Base-by-base conservation (phyloP, 2,888 invertebrate genomes). In the Limenitis camilla region DNA sequence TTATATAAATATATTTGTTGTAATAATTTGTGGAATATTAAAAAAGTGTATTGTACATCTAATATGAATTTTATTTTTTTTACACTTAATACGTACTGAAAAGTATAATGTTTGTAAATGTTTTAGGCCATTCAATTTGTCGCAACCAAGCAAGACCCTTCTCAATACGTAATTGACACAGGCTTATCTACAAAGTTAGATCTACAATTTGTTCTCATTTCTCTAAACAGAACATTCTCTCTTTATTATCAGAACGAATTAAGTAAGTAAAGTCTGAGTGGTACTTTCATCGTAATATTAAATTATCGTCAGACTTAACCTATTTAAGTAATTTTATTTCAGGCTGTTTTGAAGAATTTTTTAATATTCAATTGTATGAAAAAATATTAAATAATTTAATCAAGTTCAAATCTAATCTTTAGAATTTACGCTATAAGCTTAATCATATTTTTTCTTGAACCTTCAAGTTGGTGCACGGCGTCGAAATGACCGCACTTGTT, bases 151-250 rank as follows among this genome's bases (percentile, higher is more conserved):
- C 66, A 63, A 55, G 69, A 83, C 85, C 83, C 83, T 84, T 72
- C 79, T 82, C 83, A 84, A 78, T 81, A 68, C 74, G 76, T 84
- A 84, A 84, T 83, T 84, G 83, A 84, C 83, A 81, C 74, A 72
- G 74, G 83, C 78, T 83, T 82, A 84, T 80, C 81, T 78, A 72
- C 67, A 65, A 77, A 81, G 69, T 81, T 76, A 74, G 76, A 76
- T 67, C 73, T 76, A 73, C 81, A 78, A 79, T 83, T 81, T 79
- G 78, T 82, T 78, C 78, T 72, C 62, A 61, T 69, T 65, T 61
- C 61, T 59, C 59, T 59, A 62, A 62, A 64, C 61, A 65, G 61
- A 59, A 56, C 59, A 56, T 61, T 55, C 51, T 60, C 58, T 59
- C 56, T 58, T 57, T 51, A 58, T 59, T 58, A 49, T 59, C 51